phyloP scores from a whole-genome alignment of 2,888 invertebrate species.

The Drosophila emarginata region DNA sequence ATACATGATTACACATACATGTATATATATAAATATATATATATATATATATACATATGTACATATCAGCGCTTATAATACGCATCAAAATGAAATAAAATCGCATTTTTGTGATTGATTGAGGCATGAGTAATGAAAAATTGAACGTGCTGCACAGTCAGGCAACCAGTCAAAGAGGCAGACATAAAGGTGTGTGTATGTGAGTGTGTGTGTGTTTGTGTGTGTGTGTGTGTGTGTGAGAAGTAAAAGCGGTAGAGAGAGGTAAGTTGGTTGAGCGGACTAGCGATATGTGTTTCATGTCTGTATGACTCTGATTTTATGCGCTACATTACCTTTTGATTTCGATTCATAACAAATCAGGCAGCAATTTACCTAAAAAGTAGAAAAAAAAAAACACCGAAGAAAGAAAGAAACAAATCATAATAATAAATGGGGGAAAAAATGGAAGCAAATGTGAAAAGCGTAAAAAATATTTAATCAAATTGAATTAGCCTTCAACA shows the following conservation, averaged over 20 bases:
- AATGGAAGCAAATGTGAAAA: slow-evolving; percentile 41
- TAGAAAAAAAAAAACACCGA: slow-evolving; percentile 30
- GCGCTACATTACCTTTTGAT: slow-evolving; percentile 79
- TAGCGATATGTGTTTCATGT: slow-evolving; percentile 66
- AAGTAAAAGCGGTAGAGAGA: background rate
- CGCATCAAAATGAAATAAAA: slow-evolving; percentile 79
- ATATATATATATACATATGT: slow-evolving; percentile 16
- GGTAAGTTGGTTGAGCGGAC: background rate
- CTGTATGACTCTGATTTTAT: slow-evolving; percentile 77
- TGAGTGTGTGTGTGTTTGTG: slow-evolving; percentile 40
- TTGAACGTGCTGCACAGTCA: slow-evolving; percentile 60
- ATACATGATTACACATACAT: slow-evolving; percentile 3
- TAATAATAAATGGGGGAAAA: slow-evolving; percentile 42
- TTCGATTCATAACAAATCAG: slow-evolving; percentile 73
- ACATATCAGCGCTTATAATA: slow-evolving; percentile 72
- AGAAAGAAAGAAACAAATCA: slow-evolving; percentile 26
- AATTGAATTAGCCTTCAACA: slow-evolving; percentile 60
- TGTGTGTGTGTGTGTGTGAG: slow-evolving; percentile 39
- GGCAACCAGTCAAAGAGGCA: slow-evolving; percentile 19
- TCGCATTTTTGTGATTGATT: slow-evolving; percentile 79
- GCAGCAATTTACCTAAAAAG: slow-evolving; percentile 66
- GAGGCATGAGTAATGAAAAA: slow-evolving; percentile 79
- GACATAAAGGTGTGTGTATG: slow-evolving; percentile 49
- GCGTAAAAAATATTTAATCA: slow-evolving; percentile 56
- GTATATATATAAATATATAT: background rate